phyloP scores from a whole-genome alignment of 2,113 vertebrate species.

The Carassius gibelio region DNA sequence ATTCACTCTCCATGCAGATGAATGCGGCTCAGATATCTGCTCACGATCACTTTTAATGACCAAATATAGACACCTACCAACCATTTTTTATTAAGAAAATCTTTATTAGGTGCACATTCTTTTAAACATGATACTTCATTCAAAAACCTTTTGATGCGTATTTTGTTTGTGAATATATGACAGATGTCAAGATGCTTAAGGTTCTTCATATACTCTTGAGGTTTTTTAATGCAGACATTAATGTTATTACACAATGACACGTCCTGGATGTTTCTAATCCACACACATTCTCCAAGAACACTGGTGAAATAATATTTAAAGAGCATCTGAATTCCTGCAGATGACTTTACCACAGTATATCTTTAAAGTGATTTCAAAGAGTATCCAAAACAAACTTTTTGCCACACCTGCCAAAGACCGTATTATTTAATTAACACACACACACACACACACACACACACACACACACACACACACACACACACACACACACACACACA shows the following conservation, averaged over 20 bases:
- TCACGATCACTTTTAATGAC: constrained; percentile 43
- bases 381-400: no score
- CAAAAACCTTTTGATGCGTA: no score
- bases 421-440: neutral
- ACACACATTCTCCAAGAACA: no score
- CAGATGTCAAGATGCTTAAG: neutral
- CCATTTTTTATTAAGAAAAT: neutral
- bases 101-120: neutral
- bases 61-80: constrained; percentile 43
- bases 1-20: constrained; percentile 38
- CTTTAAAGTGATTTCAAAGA: neutral
- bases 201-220: no score
- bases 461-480: no score
- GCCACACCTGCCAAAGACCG: no score
- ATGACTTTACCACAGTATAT: neutral
- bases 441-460: no score
- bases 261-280: no score
- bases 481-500: no score
- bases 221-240: no score
- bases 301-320: neutral
- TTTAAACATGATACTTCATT: neutral
- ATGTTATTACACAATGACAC: no score
- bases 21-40: constrained; percentile 23
- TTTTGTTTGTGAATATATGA: neutral
- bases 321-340: neutral